Evolutionary conservation across 2,888 invertebrate species (phyloP), one percentile per base, ranked within the genome.

Genomic region (Phania funesta): DNA sequence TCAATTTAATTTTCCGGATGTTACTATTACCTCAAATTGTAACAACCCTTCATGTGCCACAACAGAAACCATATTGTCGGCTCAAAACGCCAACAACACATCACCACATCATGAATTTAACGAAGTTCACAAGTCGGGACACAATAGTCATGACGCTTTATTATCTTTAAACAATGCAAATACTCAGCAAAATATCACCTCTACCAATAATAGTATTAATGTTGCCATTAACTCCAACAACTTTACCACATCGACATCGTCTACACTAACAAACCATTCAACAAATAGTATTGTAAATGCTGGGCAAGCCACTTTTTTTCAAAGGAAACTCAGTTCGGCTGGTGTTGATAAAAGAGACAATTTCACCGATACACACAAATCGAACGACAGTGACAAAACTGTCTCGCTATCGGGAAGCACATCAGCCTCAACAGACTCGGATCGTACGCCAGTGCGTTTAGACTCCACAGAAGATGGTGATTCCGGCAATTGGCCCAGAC

Each of bases 401-500:
- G 93, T 94, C 26, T 95, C 95, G 8, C 91, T 94, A 71, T 95
- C 95, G 54, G 95, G 95, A n/a, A 90, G 91, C 56, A 88, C 88
- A 8, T 92, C 93, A 29, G 95, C 94, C 41, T 96, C 95, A 84
- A 96, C 96, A 24, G 97, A 97, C 91, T 97, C 96, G 0, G 96
- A 96, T 91, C 92, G 95, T 84, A 96, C 95, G 9, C 94, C 96
- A 35, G 94, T 95, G 13, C 92, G 96, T 62, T 93, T 96, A 4
- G 96, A 96, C 89, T 91, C 91, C 2, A 95, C 95, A n/a, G 95
- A 96, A 88, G 96, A 97, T 87, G 94, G 94, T 87, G 95, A 95
- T 87, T 94, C 91, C 8, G 92, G 88, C 29, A 91, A 89, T 83
- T 96, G 96, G 96, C 95, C 96, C 3, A 89, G 96, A 24, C 96